Evolutionary conservation across 1,140 invertebrate genomes (phyloP).

Genomic region (Rhopalosiphum padi): DNA sequence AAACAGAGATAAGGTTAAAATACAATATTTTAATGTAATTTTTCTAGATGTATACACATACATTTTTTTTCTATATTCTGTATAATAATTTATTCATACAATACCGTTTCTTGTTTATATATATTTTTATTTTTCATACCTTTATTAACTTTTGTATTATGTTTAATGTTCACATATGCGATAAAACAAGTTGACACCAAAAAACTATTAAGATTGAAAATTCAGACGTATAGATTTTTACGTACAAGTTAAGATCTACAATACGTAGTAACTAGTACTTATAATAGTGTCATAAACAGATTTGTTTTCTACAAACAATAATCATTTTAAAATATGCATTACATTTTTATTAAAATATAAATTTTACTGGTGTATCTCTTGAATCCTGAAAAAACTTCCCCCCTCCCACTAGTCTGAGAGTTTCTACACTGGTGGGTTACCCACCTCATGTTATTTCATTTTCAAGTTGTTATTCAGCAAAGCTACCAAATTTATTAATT

Average conservation of each 20-base stretch:
- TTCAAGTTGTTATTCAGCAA: too few relatives aligned
- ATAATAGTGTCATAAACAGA: background rate
- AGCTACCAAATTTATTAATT: too few relatives aligned
- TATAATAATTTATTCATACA: background rate
- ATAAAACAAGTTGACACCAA: background rate
- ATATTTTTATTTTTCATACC: background rate
- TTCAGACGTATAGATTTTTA: background rate
- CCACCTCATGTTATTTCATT: too few relatives aligned
- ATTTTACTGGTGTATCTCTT: too few relatives aligned
- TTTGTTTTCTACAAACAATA: background rate
- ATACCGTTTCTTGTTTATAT: background rate
- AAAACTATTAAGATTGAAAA: background rate
- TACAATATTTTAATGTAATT: background rate
- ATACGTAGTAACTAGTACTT: background rate
- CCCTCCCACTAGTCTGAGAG: too few relatives aligned
- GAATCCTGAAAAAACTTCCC: too few relatives aligned
- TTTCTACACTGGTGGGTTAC: too few relatives aligned
- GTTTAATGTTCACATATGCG: background rate
- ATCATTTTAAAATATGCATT: background rate
- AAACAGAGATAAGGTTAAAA: constrained; percentile 13
- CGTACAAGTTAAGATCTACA: background rate
- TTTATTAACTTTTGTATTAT: background rate
- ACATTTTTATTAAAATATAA: background rate
- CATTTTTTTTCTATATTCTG: background rate
- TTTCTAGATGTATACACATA: background rate